phyloP scores from a whole-genome alignment of 2,888 invertebrate species.

The Lissonota sp. region DNA sequence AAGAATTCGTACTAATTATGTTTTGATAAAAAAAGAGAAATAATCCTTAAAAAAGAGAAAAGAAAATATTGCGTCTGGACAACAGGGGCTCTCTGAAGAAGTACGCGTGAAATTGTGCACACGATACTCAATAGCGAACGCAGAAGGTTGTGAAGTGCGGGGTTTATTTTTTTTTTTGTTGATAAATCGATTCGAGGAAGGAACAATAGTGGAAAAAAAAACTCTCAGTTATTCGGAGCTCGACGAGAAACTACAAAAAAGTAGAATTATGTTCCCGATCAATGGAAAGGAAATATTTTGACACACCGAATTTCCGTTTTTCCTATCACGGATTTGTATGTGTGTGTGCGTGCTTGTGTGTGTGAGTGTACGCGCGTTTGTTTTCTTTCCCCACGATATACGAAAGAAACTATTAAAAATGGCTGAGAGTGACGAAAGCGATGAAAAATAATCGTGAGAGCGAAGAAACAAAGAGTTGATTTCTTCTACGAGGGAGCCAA shows the following conservation, averaged over 20 bases:
- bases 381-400: too few species aligned
- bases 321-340: background rate
- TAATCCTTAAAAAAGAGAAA: background rate
- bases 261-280: too few species aligned
- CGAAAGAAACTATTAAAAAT: too few species aligned
- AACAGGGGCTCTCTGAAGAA: slow-evolving; percentile 32
- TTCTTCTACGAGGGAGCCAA: background rate
- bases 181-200: slow-evolving; percentile 53
- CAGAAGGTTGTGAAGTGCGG: slow-evolving; percentile 57
- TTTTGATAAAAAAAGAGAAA: slow-evolving; percentile 22
- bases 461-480: background rate
- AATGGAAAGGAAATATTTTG: too few species aligned
- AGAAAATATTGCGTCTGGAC: slow-evolving; percentile 21
- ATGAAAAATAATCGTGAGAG: background rate
- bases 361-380: background rate
- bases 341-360: slow-evolving; percentile 23
- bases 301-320: too few species aligned
- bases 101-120: slow-evolving; percentile 64
- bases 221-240: slow-evolving; percentile 8
- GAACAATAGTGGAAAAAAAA: slow-evolving; percentile 32
- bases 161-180: slow-evolving; percentile 61
- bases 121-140: slow-evolving; percentile 32
- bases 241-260: background rate
- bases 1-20: slow-evolving; percentile 79
- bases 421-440: background rate